Percentiles rank a stretch among this genome's conserved stretches.
Evolutionary conservation across 2,888 invertebrate species (phyloP).

Genomic region (Zhengitettix transpicula): DNA sequence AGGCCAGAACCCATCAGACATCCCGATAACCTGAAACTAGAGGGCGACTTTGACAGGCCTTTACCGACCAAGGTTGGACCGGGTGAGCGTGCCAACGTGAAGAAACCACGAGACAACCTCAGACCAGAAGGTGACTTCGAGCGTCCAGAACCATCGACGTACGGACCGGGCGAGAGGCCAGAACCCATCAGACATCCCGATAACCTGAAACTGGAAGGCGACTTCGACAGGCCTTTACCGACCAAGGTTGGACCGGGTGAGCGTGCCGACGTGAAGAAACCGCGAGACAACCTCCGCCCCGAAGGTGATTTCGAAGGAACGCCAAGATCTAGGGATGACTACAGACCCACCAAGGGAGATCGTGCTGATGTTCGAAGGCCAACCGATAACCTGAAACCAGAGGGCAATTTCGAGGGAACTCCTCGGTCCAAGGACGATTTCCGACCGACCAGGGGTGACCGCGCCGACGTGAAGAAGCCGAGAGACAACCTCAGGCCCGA

Average conservation of each 20-base stretch:
- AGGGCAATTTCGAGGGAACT: slow-evolving; percentile 21
- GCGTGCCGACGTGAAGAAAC: slow-evolving; percentile 19
- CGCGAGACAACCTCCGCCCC: slow-evolving; percentile 24
- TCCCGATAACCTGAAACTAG: slow-evolving; percentile 18
- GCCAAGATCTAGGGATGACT: slow-evolving; percentile 9
- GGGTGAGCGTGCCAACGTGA: slow-evolving; percentile 8
- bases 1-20: slow-evolving; percentile 11
- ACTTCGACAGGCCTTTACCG: slow-evolving; percentile 21
- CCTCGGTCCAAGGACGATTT: slow-evolving; percentile 18
- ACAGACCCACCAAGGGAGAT: slow-evolving; percentile 4
- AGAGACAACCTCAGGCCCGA: slow-evolving; percentile 36
- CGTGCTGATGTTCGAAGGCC: slow-evolving; percentile 41
- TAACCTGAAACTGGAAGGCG: slow-evolving; percentile 39
- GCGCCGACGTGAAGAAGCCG: slow-evolving; percentile 21
- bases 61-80: slow-evolving; percentile 3
- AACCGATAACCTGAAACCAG: slow-evolving; percentile 27
- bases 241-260: slow-evolving; percentile 16
- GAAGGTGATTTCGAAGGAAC: slow-evolving; percentile 34
- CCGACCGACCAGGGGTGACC: slow-evolving; percentile 19
- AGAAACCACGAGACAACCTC: slow-evolving; percentile 23
- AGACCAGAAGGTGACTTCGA: slow-evolving; percentile 38
- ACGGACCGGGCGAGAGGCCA: slow-evolving; percentile 27
- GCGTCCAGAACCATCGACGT: slow-evolving; percentile 20
- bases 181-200: slow-evolving; percentile 22
- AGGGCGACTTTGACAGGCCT: slow-evolving; percentile 17